These are phyloP conservation scores for Nymphalis polychloros DNA, from an alignment of 2,888 invertebrate species.

Conservation along the genomic window DNA sequence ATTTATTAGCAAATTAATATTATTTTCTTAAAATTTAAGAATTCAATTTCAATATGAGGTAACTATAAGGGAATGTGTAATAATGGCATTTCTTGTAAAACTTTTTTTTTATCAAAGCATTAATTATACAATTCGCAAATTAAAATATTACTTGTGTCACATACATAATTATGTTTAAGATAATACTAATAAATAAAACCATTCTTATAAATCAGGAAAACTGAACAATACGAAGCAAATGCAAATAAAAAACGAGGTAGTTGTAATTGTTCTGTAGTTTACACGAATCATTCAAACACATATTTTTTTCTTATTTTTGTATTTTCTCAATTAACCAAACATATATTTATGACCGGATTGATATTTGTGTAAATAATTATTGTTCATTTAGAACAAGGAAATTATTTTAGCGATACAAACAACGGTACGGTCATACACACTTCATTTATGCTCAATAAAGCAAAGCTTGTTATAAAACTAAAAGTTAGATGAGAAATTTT, in stretches of 20 bases:
- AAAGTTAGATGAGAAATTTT: constrained; percentile 42
- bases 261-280: constrained; percentile 14
- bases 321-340: background rate
- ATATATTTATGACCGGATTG: background rate
- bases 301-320: background rate
- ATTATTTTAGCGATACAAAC: background rate
- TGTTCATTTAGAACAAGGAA: background rate
- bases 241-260: constrained; percentile 46
- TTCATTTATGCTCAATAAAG: constrained; percentile 51
- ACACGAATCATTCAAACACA: background rate
- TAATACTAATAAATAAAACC: background rate
- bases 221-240: constrained; percentile 44
- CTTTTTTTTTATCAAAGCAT: background rate
- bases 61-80: constrained; percentile 11
- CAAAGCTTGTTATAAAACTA: constrained; percentile 29
- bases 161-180: background rate
- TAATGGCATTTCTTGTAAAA: background rate
- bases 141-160: background rate
- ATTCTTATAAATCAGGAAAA: background rate
- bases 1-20: constrained; percentile 1
- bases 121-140: no score
- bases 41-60: background rate
- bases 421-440: background rate
- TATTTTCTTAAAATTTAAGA: background rate
- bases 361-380: background rate